Evolutionary conservation across 2,888 invertebrate species (phyloP), one percentile per base, ranked within the genome.

Genomic region (Ectropis crepuscularia): DNA sequence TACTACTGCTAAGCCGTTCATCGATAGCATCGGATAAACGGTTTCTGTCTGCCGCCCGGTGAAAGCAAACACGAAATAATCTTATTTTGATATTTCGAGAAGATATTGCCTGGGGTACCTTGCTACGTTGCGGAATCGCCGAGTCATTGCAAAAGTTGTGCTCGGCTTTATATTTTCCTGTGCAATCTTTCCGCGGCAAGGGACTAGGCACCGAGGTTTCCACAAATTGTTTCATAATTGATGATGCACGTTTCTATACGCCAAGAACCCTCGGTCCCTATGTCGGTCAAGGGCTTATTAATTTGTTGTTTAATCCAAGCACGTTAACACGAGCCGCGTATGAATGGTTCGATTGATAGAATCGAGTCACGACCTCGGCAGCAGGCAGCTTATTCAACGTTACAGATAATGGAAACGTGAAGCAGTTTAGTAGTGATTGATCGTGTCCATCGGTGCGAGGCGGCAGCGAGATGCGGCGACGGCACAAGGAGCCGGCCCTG

Each of bases 121-220:
- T 74, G 83, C 79, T 74, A 74, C 73, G 76, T 80, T 79, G 80
- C 74, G 73, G 78, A 83, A 83, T 79, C 76, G 85, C 79, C 74
- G 83, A 86, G 77, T 88, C 85, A 85, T 85, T 82, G 85, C 81
- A 81, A 83, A 87, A 86, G 81, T 87, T 86, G 79, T 76, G 82
- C 83, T 86, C 77, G 77, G 81, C 81, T 83, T 76, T 73, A 85
- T 85, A 85, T 88, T 86, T 85, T 84, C 79, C 78, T 70, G 69
- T 73, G 72, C 78, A 78, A 81, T 78, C 78, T 81, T 77, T 78
- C 75, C 74, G 71, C 74, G 75, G 72, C 74, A 72, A 69, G 63
- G 68, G 68, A 76, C 74, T 79, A 67, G 74, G 73, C 78, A 81
- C 74, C 73, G 76, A 78, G 69, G 71, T 73, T 75, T 74, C 67